Conservation (phyloP, 2,113 vertebrate genomes). For the Pteruthius melanotis region DNA sequence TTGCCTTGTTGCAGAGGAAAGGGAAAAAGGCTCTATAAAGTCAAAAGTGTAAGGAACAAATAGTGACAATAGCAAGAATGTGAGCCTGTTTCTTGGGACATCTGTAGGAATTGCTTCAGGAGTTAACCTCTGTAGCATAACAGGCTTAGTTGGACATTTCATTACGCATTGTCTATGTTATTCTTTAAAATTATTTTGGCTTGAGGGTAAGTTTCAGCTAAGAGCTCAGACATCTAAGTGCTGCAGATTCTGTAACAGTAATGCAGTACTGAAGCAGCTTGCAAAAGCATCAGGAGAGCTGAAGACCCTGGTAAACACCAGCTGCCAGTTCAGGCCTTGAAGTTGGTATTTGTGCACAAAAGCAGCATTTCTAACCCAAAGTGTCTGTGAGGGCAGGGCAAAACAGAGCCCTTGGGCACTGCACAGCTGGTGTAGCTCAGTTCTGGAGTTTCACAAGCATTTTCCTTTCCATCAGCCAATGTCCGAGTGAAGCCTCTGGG, state of each 20-base stretch:
- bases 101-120: background rate
- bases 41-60: background rate
- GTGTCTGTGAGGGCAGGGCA: background rate
- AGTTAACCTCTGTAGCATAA: background rate
- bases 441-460: slow-evolving; percentile 41
- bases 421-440: background rate
- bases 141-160: background rate
- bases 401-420: slow-evolving; percentile 5
- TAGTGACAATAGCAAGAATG: background rate
- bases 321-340: background rate
- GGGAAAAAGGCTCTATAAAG: background rate
- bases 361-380: background rate
- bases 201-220: background rate
- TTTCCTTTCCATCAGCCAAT: slow-evolving; percentile 10
- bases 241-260: background rate
- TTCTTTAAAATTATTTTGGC: background rate
- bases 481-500: slow-evolving; percentile 14
- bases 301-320: background rate
- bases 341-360: slow-evolving; percentile 14
- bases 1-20: background rate
- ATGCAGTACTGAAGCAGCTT: background rate
- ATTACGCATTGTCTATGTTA: background rate
- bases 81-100: background rate
- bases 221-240: background rate
- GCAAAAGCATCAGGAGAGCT: background rate